A percentile compares a stretch with the other conserved stretches of the same genome.
These are phyloP conservation scores for Erebia epiphron DNA, from an alignment of 2,888 invertebrate genomes.

Conservation along the genomic window DNA sequence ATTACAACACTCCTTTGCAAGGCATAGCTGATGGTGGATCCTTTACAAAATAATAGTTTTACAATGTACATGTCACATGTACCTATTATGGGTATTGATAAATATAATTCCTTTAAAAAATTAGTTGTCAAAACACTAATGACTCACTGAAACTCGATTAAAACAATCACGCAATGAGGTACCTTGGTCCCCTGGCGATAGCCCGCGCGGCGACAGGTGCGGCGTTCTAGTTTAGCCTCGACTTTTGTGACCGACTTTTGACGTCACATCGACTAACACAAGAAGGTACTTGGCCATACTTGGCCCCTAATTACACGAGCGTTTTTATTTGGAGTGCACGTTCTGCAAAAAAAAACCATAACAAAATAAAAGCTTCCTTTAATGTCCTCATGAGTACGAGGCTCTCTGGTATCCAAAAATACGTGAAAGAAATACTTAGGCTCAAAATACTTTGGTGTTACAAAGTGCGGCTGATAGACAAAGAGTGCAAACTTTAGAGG, in stretches of 20 bases:
- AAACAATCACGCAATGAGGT: constrained; percentile 4
- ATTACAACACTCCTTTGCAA: too few relatives aligned
- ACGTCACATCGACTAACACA: constrained; percentile 2
- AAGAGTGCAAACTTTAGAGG: too few relatives aligned
- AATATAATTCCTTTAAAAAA: background rate
- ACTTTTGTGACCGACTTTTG: constrained; percentile 28
- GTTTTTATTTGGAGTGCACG: background rate
- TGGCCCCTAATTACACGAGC: background rate
- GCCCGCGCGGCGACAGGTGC: constrained; percentile 29
- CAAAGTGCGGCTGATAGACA: too few relatives aligned
- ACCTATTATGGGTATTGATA: background rate
- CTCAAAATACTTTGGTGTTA: too few relatives aligned
- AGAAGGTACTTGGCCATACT: background rate
- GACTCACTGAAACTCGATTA: constrained; percentile 6
- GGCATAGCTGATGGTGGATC: too few relatives aligned
- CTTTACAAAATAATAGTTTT: background rate
- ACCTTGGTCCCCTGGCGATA: constrained; percentile 4
- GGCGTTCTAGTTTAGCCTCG: constrained; percentile 28
- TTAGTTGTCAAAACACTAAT: background rate
- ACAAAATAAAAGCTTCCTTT: background rate
- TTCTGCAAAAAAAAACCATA: background rate
- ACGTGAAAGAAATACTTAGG: background rate
- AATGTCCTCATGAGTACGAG: background rate
- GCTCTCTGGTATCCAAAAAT: background rate
- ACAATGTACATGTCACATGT: background rate